Evolutionary conservation across 2,888 invertebrate genomes (phyloP).

Genomic region (Aphidoletes aphidimyza): DNA sequence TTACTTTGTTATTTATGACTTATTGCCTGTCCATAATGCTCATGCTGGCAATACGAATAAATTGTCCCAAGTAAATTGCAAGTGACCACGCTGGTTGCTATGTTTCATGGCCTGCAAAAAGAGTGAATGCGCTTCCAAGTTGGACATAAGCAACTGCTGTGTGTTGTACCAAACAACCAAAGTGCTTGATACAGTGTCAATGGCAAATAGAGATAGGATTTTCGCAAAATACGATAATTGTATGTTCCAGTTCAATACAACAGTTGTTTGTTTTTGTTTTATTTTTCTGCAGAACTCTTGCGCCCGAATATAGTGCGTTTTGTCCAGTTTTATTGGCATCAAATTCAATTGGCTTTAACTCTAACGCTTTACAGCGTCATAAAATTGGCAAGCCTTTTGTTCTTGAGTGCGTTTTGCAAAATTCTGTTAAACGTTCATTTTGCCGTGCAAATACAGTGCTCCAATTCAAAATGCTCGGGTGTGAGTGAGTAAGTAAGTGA

Average conservation of each 20-base stretch:
- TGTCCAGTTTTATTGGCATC: conserved; percentile 44
- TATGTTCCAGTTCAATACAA: background rate
- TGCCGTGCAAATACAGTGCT: background rate
- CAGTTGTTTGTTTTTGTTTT: background rate
- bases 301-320: background rate
- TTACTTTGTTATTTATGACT: conserved; percentile 29
- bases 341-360: conserved; percentile 40
- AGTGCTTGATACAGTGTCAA: conserved; percentile 10
- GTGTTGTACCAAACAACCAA: too few relatives aligned
- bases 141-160: background rate
- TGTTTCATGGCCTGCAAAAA: too few relatives aligned
- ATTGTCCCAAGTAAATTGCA: conserved; percentile 41
- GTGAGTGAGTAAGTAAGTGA: background rate
- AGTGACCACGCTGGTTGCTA: conserved; percentile 21
- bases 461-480: background rate
- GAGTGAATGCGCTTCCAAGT: too few relatives aligned
- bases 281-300: conserved; percentile 16
- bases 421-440: background rate
- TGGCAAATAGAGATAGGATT: background rate
- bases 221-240: conserved; percentile 54
- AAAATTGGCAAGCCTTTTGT: conserved; percentile 35
- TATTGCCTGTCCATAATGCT: conserved; percentile 40
- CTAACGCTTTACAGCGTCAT: conserved; percentile 22
- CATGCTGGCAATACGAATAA: conserved; percentile 44
- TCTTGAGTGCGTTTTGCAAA: background rate